phyloP scores from a whole-genome alignment of 2,113 vertebrate species.

The Chloroceryle aenea region DNA sequence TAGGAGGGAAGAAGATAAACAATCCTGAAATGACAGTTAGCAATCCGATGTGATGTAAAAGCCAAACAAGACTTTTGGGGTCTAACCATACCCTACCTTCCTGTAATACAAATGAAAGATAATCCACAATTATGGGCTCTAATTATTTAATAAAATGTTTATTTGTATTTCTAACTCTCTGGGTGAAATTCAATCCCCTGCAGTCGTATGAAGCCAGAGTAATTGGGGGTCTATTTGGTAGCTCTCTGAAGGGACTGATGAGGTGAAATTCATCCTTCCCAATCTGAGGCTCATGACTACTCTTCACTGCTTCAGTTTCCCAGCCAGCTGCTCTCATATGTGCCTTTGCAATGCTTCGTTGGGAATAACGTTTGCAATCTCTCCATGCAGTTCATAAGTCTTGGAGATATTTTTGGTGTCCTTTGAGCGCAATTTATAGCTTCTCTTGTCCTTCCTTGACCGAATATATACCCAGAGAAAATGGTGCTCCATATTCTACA shows the following conservation, averaged over 20 bases:
- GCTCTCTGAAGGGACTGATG: constrained; percentile 1
- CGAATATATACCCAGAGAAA: background rate
- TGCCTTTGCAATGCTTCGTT: background rate
- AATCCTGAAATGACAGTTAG: background rate
- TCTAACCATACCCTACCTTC: background rate
- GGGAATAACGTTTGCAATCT: background rate
- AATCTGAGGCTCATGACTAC: background rate
- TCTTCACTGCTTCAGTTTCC: background rate
- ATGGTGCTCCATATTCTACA: background rate
- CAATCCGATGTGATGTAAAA: background rate
- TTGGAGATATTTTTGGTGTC: background rate
- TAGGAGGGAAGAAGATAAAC: background rate
- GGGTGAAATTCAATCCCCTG: constrained; percentile 35
- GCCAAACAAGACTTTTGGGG: background rate
- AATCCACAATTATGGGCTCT: background rate
- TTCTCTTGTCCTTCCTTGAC: background rate
- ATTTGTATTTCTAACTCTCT: constrained; percentile 50
- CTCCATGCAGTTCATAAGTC: background rate
- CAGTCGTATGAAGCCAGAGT: background rate
- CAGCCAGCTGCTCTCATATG: background rate
- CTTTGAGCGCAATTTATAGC: background rate
- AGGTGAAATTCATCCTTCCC: constrained; percentile 37
- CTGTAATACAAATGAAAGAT: constrained; percentile 21
- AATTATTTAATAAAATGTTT: constrained; percentile 60
- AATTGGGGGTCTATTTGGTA: background rate